A percentile compares a stretch with the other conserved stretches of the same genome.
These are phyloP conservation scores for Eidolon helvum DNA, from an alignment of 2,113 vertebrate species.

Conservation along the genomic window DNA sequence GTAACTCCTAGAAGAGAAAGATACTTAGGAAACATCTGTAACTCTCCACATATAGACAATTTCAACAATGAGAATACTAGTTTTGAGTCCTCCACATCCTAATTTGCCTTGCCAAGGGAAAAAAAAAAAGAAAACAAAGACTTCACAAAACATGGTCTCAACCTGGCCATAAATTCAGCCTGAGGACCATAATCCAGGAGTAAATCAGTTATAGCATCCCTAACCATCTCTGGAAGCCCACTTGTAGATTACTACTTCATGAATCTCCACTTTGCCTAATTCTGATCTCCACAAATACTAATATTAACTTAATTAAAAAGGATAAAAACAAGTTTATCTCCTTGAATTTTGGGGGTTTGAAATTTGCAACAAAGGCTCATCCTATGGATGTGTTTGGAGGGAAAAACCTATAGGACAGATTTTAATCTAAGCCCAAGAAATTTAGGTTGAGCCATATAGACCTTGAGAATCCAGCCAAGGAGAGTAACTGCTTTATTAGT, in stretches of 20 bases:
- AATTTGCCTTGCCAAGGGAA: neutral
- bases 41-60: neutral
- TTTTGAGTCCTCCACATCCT: neutral
- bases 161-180: neutral
- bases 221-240: neutral
- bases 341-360: neutral
- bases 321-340: neutral
- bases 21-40: constrained; percentile 5
- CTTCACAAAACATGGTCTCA: neutral
- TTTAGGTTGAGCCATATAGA: neutral
- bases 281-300: neutral
- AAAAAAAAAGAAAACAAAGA: neutral
- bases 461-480: neutral
- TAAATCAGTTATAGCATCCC: neutral
- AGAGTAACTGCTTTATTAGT: neutral
- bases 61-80: neutral
- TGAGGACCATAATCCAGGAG: neutral
- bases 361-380: neutral
- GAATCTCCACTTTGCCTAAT: neutral
- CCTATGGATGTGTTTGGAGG: neutral
- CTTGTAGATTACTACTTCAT: neutral
- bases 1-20: constrained; percentile 66
- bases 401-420: neutral
- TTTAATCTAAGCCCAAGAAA: constrained; percentile 12
- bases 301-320: neutral